These are phyloP conservation scores for Heliconius hortense DNA, from an alignment of 2,888 invertebrate species.

Conservation along the genomic window DNA sequence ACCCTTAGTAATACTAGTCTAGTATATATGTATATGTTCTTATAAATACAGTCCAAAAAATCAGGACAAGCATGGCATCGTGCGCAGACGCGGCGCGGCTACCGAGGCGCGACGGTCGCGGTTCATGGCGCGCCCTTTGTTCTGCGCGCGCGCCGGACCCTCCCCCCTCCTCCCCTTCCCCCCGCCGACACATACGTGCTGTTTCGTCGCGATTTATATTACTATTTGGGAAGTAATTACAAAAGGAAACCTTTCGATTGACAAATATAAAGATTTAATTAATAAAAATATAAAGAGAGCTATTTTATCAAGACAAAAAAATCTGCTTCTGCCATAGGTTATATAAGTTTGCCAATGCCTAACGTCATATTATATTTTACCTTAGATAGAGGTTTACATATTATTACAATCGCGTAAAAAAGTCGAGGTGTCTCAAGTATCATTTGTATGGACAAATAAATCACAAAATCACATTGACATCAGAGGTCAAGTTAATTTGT, in stretches of 20 bases:
- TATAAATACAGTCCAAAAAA: slow-evolving; percentile 34
- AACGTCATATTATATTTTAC: too few relatives aligned
- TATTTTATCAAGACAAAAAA: not conserved
- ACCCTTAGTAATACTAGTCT: not conserved
- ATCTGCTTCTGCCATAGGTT: too few relatives aligned
- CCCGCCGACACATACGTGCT: slow-evolving; percentile 33
- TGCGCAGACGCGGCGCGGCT: slow-evolving; percentile 52
- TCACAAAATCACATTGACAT: slow-evolving; percentile 29
- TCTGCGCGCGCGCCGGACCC: slow-evolving; percentile 62
- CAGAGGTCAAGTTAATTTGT: slow-evolving; percentile 38
- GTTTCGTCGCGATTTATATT: slow-evolving; percentile 39
- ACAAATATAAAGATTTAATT: not conserved
- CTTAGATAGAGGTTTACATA: not conserved
- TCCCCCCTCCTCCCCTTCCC: slow-evolving; percentile 25
- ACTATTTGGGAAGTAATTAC: slow-evolving; percentile 5
- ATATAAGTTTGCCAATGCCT: too few relatives aligned
- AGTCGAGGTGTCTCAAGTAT: not conserved
- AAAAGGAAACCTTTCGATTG: not conserved
- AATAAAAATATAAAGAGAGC: not conserved
- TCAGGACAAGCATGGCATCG: slow-evolving; percentile 43
- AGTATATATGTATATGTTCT: not conserved
- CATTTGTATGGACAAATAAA: slow-evolving; percentile 14
- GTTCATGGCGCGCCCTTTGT: slow-evolving; percentile 82
- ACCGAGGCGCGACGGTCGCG: slow-evolving; percentile 75
- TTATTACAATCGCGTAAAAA: not conserved